Evolutionary conservation across 1,140 invertebrate genomes (phyloP), one percentile per base, ranked within the genome.

Genomic region (Drosophila kurseongensis): DNA sequence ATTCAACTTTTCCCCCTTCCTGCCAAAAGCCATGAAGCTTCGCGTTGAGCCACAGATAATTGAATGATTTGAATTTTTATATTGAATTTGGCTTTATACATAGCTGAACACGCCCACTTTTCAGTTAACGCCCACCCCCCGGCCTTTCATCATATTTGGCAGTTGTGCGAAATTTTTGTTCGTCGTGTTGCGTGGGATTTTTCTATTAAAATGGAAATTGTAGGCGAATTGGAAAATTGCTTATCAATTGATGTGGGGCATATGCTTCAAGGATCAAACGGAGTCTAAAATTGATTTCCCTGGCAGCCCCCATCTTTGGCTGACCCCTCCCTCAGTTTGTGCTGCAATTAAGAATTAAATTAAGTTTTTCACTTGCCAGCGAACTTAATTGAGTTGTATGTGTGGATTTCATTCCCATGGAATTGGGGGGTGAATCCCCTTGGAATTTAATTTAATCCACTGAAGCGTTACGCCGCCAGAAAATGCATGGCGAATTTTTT

Each of bases 41-140:
- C 54, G 67, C 61, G 78, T 65, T 84, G 80, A 84, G 85, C 85
- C 85, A 59, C 84, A 88, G 85, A 89, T 89, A 89, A 89, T 89
- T 89, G 85, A 89, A 89, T 89, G 84, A 89, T 89, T 89, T 89
- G 84, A 89, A 89, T 89, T 89, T 89, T 90, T 89, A 84, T 89
- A 90, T 89, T 89, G 85, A 90, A 84, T 90, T 84, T 90, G 75
- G 57, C 38, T 78, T 72, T 77, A 56, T 61, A 72, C 68, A 72
- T 72, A 58, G 66, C 68, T 71, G 68, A 56, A 71, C 68, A 72
- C 56, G 67, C 76, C 57, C 59, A 68, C 32, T 54, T 75, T 48
- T 58, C 18, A 36, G 27, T 16, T 32, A 50, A 18, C 45, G 42
- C 63, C 63, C 50, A 52, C 54, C 42, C 13, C 47, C 50, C 38